Conservation (phyloP, 2,888 invertebrate species). For the Syrista parreyssii region DNA sequence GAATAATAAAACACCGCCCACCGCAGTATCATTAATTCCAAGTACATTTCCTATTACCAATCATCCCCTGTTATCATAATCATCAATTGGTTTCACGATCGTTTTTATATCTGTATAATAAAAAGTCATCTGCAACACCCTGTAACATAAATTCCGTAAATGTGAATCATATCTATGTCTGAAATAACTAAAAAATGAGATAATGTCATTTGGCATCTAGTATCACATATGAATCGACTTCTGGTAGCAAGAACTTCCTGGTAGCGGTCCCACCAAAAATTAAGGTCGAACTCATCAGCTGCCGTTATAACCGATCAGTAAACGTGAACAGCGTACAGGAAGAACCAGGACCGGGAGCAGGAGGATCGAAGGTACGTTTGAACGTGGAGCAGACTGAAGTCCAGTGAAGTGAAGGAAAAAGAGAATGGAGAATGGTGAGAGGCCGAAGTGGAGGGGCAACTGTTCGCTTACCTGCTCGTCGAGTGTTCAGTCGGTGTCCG, state of each 20-base stretch:
- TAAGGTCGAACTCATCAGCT: too few relatives aligned
- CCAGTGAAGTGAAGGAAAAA: slow-evolving; percentile 38
- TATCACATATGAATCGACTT: too few relatives aligned
- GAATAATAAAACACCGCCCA: not conserved
- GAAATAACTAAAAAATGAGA: too few relatives aligned
- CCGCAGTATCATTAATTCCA: not conserved
- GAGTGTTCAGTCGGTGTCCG: slow-evolving; percentile 59
- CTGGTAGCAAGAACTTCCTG: too few relatives aligned
- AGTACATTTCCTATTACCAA: not conserved
- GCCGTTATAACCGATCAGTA: too few relatives aligned
- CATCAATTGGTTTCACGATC: not conserved
- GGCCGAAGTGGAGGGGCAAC: slow-evolving; percentile 43
- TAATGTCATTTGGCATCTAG: too few relatives aligned
- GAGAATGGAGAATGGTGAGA: slow-evolving; percentile 46
- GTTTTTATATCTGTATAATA: not conserved
- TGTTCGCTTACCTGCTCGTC: slow-evolving; percentile 60
- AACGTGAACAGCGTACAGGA: too few relatives aligned
- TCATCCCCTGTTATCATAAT: not conserved
- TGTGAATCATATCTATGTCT: too few relatives aligned
- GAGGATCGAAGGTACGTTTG: not conserved
- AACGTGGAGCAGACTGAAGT: slow-evolving; percentile 20
- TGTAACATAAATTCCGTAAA: not conserved
- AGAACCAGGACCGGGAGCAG: too few relatives aligned
- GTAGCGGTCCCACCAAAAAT: too few relatives aligned
- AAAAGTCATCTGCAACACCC: not conserved